These are phyloP conservation scores for Galerucella nymphaeae DNA, from an alignment of 2,888 invertebrate genomes.

Conservation along the genomic window DNA sequence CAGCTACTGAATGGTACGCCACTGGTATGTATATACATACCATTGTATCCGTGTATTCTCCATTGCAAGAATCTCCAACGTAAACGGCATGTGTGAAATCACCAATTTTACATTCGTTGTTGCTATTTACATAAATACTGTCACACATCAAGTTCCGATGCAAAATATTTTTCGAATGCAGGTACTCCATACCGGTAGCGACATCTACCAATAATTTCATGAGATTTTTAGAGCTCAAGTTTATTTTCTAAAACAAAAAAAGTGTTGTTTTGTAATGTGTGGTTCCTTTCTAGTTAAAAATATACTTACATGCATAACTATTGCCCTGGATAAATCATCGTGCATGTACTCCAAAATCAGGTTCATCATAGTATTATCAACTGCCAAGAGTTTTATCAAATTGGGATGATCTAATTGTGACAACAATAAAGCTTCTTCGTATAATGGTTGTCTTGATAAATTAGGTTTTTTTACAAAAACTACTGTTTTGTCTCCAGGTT, in stretches of 20 bases:
- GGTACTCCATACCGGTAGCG: constrained; percentile 18
- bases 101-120: constrained; percentile 19
- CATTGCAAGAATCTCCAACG: constrained; percentile 19
- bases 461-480: not conserved
- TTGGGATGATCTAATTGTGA: constrained; percentile 7
- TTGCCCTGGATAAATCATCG: not conserved
- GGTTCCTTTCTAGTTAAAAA: too few species aligned
- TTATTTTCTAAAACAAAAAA: not conserved
- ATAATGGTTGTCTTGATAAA: not conserved
- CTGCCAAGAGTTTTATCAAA: constrained; percentile 14
- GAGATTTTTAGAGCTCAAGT: not conserved
- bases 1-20: not conserved
- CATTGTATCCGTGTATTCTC: constrained; percentile 12
- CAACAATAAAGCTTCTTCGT: not conserved
- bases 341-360: not conserved
- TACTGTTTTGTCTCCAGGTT: not conserved
- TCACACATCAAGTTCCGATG: not conserved
- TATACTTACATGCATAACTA: not conserved
- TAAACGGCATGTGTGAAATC: constrained; percentile 1
- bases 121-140: not conserved
- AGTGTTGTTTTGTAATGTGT: not conserved
- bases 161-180: constrained; percentile 6
- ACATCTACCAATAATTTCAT: constrained; percentile 6
- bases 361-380: not conserved
- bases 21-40: too few species aligned